These are phyloP conservation scores for Chlorops oryzae DNA, from an alignment of 1,140 invertebrate genomes.

Conservation along the genomic window DNA sequence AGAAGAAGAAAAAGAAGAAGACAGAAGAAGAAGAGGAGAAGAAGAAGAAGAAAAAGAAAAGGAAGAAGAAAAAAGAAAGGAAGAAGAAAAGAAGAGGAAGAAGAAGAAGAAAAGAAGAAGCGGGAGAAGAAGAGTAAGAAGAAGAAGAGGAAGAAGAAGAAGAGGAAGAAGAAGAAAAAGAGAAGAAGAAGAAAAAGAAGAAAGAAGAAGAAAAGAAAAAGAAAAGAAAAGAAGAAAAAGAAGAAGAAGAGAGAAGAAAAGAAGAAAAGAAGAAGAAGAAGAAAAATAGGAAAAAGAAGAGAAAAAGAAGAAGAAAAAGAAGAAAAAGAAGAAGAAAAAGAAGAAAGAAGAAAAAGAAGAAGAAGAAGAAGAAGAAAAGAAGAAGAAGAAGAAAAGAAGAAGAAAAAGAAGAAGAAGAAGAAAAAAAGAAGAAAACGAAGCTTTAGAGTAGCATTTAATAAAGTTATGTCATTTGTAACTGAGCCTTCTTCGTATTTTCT, in stretches of 20 bases:
- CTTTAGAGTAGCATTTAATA: too few species aligned
- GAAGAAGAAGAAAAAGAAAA: not conserved
- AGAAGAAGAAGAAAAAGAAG: not conserved
- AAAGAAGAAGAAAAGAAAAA: not conserved
- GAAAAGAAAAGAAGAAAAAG: not conserved
- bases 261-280: not conserved
- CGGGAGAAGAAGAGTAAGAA: not conserved
- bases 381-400: not conserved
- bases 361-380: not conserved
- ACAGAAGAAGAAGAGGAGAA: not conserved
- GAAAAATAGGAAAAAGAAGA: not conserved
- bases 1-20: not conserved
- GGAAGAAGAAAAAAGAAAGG: not conserved
- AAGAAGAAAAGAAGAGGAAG: not conserved
- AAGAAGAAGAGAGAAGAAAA: not conserved
- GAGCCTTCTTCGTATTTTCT: too few species aligned
- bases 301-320: not conserved
- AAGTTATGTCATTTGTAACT: too few species aligned
- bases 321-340: not conserved
- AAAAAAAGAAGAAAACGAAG: not conserved
- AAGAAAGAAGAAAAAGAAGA: not conserved
- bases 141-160: not conserved
- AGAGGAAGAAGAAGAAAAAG: not conserved
- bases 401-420: not conserved
- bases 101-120: not conserved